Base-by-base conservation (phyloP, 2,888 invertebrate species). In the Gnatocerus cornutus region DNA sequence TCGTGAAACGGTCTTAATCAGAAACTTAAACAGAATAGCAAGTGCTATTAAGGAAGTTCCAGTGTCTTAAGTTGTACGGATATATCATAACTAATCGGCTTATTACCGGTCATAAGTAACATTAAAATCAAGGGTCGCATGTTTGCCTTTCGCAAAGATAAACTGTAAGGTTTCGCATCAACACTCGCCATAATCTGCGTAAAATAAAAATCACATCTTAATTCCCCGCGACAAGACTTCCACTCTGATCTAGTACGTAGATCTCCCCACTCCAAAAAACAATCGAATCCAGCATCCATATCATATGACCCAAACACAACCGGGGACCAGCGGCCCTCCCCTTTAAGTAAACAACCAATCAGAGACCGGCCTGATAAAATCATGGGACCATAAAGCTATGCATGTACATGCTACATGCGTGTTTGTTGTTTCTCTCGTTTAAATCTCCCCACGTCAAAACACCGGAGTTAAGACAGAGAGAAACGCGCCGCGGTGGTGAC, bases 331-430 rank as follows among this genome's bases (percentile, higher is more conserved):
- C 76, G 81, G 79, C 80, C 83, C 83, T 82, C 83, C 84, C 81
- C 78, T 78, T 79, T 84, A 78, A 78, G 83, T 83, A 84, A 84
- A 84, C 83, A 84, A 83, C 84, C 84, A 84, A 84, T 84, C 84
- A 84, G 82, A 80, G 82, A 81, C 80, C 80, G 78, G 83, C 79
- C 81, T 82, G 84, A 84, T 84, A 84, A 84, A 84, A 84, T 84
- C 84, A 84, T 84, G 84, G 84, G 81, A 83, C 83, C 84, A 83
- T 83, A 83, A 82, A 83, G 82, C 82, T 82, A 83, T 83, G 83
- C 81, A 83, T 82, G 82, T 82, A 82, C 81, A 80, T 81, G 79
- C 78, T 81, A 79, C 80, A 80, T 79, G 82, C 81, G 80, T 81
- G 81, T 81, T 80, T 81, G 78, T 79, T 69, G 66, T 69, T 66